Evolutionary conservation across 2,888 invertebrate species (phyloP).

Genomic region (Bibio marci): DNA sequence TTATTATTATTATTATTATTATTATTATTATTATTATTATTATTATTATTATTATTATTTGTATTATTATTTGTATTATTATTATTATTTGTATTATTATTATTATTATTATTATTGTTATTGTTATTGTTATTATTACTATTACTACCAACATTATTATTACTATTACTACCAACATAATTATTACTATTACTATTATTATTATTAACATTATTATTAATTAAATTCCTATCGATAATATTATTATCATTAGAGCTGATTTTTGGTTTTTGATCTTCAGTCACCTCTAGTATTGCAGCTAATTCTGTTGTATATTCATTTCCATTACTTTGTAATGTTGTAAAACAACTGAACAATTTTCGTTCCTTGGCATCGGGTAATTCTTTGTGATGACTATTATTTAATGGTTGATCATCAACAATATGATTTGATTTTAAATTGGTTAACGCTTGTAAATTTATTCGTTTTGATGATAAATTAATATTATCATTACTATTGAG

Average conservation of each 20-base stretch:
- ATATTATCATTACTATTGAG: too few relatives aligned
- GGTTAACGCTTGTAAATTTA: too few relatives aligned
- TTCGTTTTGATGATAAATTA: too few relatives aligned
- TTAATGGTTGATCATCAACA: background rate
- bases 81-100: slow-evolving; percentile 2
- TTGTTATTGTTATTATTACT: background rate
- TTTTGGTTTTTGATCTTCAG: slow-evolving; percentile 4
- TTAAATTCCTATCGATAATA: background rate
- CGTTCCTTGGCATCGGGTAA: too few relatives aligned
- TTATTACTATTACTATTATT: slow-evolving; percentile 5
- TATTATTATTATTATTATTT: slow-evolving; percentile 18
- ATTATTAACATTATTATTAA: slow-evolving; percentile 8
- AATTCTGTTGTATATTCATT: slow-evolving; percentile 1
- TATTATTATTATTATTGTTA: slow-evolving; percentile 7
- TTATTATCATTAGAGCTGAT: background rate
- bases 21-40: background rate
- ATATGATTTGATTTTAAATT: background rate
- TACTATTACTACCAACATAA: slow-evolving; percentile 17
- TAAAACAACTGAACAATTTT: too few relatives aligned
- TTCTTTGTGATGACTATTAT: too few relatives aligned
- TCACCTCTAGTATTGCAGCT: slow-evolving; percentile 9
- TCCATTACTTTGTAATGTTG: too few relatives aligned
- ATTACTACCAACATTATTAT: slow-evolving; percentile 13
- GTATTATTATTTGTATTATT: slow-evolving; percentile 12
- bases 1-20: slow-evolving; percentile 6